Conservation (phyloP, 2,888 invertebrate species). For the Tholera decimalis region DNA sequence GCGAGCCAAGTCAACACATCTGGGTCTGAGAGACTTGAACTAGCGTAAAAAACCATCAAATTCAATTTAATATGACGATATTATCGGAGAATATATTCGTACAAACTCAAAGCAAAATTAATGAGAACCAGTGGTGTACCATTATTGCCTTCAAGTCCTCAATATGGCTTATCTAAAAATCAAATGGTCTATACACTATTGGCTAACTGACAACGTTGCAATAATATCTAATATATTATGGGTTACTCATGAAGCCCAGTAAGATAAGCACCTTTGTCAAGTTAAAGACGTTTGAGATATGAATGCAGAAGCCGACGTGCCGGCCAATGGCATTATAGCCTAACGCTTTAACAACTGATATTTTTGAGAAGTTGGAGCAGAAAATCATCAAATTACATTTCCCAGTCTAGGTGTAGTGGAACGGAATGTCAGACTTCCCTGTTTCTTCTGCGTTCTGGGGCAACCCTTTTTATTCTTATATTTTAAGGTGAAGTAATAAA, state of each 20-base stretch:
- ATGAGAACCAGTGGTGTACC: not conserved
- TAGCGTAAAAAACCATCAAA: not conserved
- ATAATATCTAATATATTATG: not conserved
- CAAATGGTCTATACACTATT: not conserved
- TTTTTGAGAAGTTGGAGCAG: too few relatives aligned
- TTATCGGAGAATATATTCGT: not conserved
- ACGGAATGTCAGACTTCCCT: too few relatives aligned
- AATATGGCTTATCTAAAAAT: not conserved
- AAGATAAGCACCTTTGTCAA: not conserved
- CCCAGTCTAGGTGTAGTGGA: too few relatives aligned
- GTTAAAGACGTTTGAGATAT: not conserved
- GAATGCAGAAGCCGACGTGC: not conserved
- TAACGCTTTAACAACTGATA: too few relatives aligned
- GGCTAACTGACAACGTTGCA: not conserved
- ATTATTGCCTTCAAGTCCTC: not conserved
- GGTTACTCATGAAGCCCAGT: not conserved
- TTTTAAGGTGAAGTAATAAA: too few relatives aligned
- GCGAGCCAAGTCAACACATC: conserved; percentile 31
- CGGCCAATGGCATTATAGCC: not conserved
- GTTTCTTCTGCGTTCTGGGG: too few relatives aligned
- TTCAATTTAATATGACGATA: not conserved
- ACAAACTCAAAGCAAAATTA: not conserved
- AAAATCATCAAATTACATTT: too few relatives aligned
- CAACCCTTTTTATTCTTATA: too few relatives aligned
- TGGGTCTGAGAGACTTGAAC: conserved; percentile 16